Base-by-base conservation (phyloP, 2,113 vertebrate genomes). In the Turnix velox region DNA sequence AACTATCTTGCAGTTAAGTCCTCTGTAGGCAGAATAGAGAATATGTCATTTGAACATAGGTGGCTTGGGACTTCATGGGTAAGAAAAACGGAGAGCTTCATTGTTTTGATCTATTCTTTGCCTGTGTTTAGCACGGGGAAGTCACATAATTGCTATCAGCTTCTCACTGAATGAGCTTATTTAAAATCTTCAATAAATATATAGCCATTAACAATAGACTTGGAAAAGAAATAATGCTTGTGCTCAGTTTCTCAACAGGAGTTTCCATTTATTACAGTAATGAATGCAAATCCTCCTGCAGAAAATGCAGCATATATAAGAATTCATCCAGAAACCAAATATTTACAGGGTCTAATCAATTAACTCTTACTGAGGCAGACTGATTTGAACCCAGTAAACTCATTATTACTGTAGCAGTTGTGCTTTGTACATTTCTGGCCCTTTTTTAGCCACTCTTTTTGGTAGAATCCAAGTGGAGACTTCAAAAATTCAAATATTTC, bases 21-120 rank as follows among this genome's bases (percentile, higher is more conserved):
- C 45, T 97, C 94, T 84, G 87, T 86, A 93, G 91, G 75, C 69
- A 94, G 83, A 88, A 39, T 18, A 95, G 39, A 68, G 52, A 87
- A 94, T 90, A 65, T 96, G 90, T 90, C 88, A 91, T 96, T 96
- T 88, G 62, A 96, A 97, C 77, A 46, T 45, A 49, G 73, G 54
- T 73, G 79, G 55, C 58, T 91, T 92, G 86, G 81, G 92, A 96
- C 69, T 96, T 90, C 58, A 72, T 35, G 72, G 81, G 48, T 72
- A 82, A 72, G 19, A 59, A 80, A 89, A 94, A 42, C 77, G 88
- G 49, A 86, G 46, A 57, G 1, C n/a, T 94, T 84, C 62, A 33
- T 52, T 96, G 33, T 94, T 96, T 94, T 95, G 82, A 80, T 95
- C 74, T 92, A 10, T 69, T 91, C 72, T 95, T 20, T 72, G 52